These are phyloP conservation scores for Drosophila antonietae DNA, from an alignment of 2,888 invertebrate genomes.

Conservation along the genomic window DNA sequence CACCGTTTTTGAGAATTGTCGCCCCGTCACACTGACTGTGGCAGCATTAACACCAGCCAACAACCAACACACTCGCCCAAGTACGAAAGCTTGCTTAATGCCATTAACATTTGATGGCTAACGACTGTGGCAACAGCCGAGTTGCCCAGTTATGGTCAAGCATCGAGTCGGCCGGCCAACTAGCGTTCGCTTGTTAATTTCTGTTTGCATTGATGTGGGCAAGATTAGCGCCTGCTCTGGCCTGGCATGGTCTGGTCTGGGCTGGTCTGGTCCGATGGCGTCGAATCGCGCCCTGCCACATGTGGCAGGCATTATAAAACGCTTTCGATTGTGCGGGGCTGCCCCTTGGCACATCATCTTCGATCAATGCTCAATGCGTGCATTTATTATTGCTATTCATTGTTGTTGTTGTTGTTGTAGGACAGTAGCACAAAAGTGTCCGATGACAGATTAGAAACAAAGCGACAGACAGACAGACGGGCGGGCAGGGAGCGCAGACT, in stretches of 20 bases:
- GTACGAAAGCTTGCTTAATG: conserved; percentile 75
- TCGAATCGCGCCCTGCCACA: conserved; percentile 12
- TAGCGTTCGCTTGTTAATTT: conserved; percentile 45
- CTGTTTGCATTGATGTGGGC: conserved; percentile 14
- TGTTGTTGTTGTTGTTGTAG: conserved; percentile 29
- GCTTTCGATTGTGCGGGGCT: neutral
- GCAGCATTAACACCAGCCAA: conserved; percentile 50
- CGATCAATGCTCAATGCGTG: conserved; percentile 13
- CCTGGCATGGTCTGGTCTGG: too few relatives aligned
- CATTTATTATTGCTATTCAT: conserved; percentile 10
- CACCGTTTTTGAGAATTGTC: conserved; percentile 10
- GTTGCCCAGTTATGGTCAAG: conserved; percentile 36
- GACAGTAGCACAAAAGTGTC: conserved; percentile 59
- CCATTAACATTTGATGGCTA: conserved; percentile 78
- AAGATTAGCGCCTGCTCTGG: conserved; percentile 1
- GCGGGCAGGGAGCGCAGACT: neutral
- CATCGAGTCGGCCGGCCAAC: conserved; percentile 18
- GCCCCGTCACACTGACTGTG: conserved; percentile 2
- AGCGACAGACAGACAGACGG: conserved; percentile 20
- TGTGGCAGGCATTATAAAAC: conserved; percentile 14
- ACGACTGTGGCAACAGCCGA: conserved; percentile 40
- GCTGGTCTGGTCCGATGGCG: neutral
- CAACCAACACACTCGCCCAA: conserved; percentile 44
- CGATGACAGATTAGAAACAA: conserved; percentile 71
- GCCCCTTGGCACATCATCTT: neutral